Evolutionary conservation across 2,888 invertebrate genomes (phyloP).

Genomic region (Xanthorhoe spadicearia): DNA sequence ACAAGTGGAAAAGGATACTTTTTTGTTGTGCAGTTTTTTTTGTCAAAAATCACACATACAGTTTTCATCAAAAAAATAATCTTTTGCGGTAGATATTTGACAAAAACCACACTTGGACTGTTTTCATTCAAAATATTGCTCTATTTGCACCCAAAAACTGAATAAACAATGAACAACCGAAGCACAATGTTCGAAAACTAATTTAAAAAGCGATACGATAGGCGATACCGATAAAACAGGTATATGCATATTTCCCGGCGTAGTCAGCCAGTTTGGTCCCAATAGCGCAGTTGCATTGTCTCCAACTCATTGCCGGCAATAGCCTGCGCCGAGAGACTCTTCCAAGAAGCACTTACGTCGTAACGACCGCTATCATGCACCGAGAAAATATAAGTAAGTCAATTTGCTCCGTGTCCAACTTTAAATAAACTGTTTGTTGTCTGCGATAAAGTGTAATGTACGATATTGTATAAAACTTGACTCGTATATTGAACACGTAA

Average conservation of each 20-base stretch:
- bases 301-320: slow-evolving; percentile 60
- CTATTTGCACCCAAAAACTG: slow-evolving; percentile 3
- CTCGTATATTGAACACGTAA: slow-evolving; percentile 27
- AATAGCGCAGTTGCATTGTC: slow-evolving; percentile 56
- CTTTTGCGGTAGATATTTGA: no score
- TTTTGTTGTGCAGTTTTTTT: no score
- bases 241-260: slow-evolving; percentile 38
- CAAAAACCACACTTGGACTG: no score
- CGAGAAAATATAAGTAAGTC: slow-evolving; percentile 53
- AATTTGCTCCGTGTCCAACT: slow-evolving; percentile 51
- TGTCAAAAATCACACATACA: no score
- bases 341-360: slow-evolving; percentile 54
- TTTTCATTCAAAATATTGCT: neutral
- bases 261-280: slow-evolving; percentile 51
- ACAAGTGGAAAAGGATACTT: no score
- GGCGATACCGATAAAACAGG: slow-evolving; percentile 32
- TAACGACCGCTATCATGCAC: slow-evolving; percentile 57
- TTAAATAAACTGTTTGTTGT: slow-evolving; percentile 47
- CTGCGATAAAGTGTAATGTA: slow-evolving; percentile 27
- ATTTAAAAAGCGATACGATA: slow-evolving; percentile 25
- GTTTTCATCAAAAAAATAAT: no score
- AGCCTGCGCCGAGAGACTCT: slow-evolving; percentile 57
- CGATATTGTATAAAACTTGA: slow-evolving; percentile 20
- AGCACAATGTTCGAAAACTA: slow-evolving; percentile 14
- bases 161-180: slow-evolving; percentile 4